Evolutionary conservation across 2,113 vertebrate species (phyloP).

Genomic region (Strigops habroptila): DNA sequence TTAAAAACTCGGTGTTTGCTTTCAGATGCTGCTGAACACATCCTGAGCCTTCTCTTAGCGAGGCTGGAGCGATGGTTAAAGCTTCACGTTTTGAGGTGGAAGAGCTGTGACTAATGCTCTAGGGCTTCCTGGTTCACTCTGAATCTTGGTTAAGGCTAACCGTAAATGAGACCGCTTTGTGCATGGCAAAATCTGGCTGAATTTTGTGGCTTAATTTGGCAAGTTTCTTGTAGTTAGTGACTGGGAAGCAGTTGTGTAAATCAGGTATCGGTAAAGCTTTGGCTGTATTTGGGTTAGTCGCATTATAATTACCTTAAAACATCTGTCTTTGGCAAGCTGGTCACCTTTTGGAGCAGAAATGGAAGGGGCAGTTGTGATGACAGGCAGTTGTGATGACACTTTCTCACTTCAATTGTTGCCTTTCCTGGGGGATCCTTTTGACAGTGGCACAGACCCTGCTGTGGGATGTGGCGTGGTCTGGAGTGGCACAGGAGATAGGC

Average conservation of each 20-base stretch:
- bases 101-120: background rate
- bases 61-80: background rate
- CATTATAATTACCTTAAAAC: background rate
- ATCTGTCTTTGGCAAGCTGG: background rate
- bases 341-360: background rate
- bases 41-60: background rate
- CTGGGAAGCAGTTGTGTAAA: background rate
- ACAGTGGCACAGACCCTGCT: background rate
- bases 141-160: background rate
- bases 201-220: background rate
- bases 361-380: background rate
- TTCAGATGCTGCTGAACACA: background rate
- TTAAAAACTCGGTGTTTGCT: background rate
- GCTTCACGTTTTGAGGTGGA: background rate
- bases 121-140: background rate
- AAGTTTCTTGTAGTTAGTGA: background rate
- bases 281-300: background rate
- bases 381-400: rapidly evolving
- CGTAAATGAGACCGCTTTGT: background rate
- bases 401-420: background rate
- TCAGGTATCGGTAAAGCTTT: background rate
- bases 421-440: background rate
- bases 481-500: background rate
- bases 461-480: background rate
- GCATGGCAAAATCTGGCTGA: background rate